Evolutionary conservation across 2,797 vertebrate species (phyloP).

Genomic region (Phoebastria nigripes): DNA sequence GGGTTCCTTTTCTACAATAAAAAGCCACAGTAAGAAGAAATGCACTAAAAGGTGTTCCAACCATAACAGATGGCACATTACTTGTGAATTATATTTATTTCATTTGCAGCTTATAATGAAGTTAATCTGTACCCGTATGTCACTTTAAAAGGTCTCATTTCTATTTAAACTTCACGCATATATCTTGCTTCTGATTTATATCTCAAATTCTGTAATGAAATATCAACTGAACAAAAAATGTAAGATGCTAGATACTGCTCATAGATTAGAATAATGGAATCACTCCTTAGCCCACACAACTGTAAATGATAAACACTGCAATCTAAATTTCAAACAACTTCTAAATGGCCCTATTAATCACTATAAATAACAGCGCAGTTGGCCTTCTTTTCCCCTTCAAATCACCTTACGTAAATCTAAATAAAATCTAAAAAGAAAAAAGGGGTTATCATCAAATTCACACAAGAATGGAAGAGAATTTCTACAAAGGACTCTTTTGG

Average conservation of each 20-base stretch:
- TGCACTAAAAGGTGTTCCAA: conserved; percentile 61
- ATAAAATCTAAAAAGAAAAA: conserved; percentile 58
- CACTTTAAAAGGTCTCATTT: conserved; percentile 71
- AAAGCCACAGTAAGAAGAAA: conserved; percentile 48
- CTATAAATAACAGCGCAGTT: conserved; percentile 68
- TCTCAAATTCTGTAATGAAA: conserved; percentile 66
- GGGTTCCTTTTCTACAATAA: conserved; percentile 41
- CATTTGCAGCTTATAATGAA: conserved; percentile 69
- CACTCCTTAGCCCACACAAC: conserved; percentile 76
- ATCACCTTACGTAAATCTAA: conserved; percentile 66
- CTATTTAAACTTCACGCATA: conserved; percentile 67
- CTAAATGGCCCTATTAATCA: conserved; percentile 81
- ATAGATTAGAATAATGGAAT: conserved; percentile 78
- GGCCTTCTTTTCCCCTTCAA: conserved; percentile 67
- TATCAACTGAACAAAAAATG: conserved; percentile 69
- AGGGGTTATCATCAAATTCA: conserved; percentile 26
- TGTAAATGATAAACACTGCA: conserved; percentile 82
- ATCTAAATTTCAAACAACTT: conserved; percentile 76
- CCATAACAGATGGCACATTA: conserved; percentile 71
- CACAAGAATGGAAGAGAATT: not conserved
- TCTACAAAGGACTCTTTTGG: not conserved
- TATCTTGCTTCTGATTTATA: conserved; percentile 70
- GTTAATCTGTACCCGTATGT: conserved; percentile 69
- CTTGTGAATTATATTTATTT: conserved; percentile 71
- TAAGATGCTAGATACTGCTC: conserved; percentile 64